Base-by-base conservation (phyloP, 1,140 invertebrate genomes). In the Spodoptera frugiperda region DNA sequence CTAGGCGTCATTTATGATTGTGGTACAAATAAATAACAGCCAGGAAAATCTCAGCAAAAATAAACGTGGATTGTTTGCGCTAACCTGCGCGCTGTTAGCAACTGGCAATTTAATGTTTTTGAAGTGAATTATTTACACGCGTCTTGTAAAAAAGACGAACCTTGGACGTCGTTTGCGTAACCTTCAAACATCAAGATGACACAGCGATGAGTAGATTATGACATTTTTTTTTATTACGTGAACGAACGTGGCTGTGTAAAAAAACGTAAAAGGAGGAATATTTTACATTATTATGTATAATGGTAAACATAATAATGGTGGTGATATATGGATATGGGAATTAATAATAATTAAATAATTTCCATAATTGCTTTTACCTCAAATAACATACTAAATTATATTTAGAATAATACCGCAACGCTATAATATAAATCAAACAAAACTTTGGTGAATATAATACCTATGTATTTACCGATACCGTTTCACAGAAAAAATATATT, bases 1-100 rank as follows among this genome's bases (percentile, higher is more conserved):
- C 33, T 39, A 39, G 33, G 33, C 33, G 33, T 39, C 33, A 85
- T 87, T 79, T 86, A 85, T 84, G 77, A 82, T 72, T 68, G 59
- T 53, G 77, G 79, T 49, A 78, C 57, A 73, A 70, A 86, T 72
- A 82, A 78, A 54, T 39, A 39, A 9, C 33, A 39, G 33, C 0
- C 33, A 63, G 48, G 48, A 53, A 71, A 51, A 15, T 39, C 15
- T 21, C 6, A 9, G n/a, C 9, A 10, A 54, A 21, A 54, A 54
- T 54, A 19, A 21, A 39, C 6, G 33, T 6, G 1, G 33, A 39
- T 1, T 39, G 33, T 39, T 39, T 39, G 33, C 8, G 33, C 33
- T 39, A 39, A 39, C 33, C 33, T 39, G n/a, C n/a, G n/a, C n/a
- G n/a, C n/a, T n/a, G 33, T 39, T 39, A 39, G 21, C 53, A 54